Evolutionary conservation across 2,797 vertebrate genomes (phyloP), one percentile per base, ranked within the genome.

Genomic region (Bucorvus abyssinicus): DNA sequence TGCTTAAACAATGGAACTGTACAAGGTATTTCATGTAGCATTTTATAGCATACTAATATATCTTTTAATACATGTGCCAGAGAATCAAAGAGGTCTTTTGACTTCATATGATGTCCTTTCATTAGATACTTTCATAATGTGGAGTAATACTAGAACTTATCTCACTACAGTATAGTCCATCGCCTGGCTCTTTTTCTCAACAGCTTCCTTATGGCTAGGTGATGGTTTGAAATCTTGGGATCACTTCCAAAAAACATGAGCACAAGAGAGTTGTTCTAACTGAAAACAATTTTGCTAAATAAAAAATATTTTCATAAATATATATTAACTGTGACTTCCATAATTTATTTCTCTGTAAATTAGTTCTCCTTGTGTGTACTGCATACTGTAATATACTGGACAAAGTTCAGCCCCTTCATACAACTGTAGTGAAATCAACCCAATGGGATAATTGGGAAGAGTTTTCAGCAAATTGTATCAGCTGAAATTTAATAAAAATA

Each of bases 91-190:
- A 84, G 32, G 24, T 83, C 26, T 75, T 56, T 81, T 65, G 47
- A 30, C 40, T 95, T 57, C 77, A 69, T 81, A 59, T 24, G 71
- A 30, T 24, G 26, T 89, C 42, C 94, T 94, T 91, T 94, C 87
- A 91, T 92, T 84, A 92, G 61, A 83, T 76, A 75, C 38, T 95
- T 96, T 89, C 92, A 90, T 81, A 95, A 77, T 9, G 40, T 81
- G 91, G 30, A 64, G 49, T 91, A 74, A 94, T 86, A 83, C 49
- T 65, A 83, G 64, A 95, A 88, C 30, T 93, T 89, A 79, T 65
- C 63, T 93, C 77, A 89, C 44, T 74, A n/a, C 36, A 90, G 57
- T 34, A 73, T 14, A 77, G 42, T 93, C 57, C 74, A 76, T 45
- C 5, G 4, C 34, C 69, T 86, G 57, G 21, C 36, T 86, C 52